Evolutionary conservation across 2,888 invertebrate species (phyloP).

Genomic region (Ectemnius cavifrons): DNA sequence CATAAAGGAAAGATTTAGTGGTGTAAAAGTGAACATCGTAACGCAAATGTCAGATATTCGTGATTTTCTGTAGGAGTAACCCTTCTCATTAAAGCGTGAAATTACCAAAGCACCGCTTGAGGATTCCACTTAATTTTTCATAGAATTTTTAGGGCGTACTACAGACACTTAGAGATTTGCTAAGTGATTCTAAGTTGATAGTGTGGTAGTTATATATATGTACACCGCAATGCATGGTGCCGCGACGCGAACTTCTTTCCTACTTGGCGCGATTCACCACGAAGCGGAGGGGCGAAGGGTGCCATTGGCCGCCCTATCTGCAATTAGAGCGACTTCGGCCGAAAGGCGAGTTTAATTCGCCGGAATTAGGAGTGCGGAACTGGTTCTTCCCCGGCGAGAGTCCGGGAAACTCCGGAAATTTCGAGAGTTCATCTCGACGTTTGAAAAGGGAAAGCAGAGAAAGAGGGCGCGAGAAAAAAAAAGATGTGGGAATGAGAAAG

Average conservation of each 20-base stretch:
- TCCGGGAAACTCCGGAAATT: conserved; percentile 58
- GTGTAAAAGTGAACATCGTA: too few species aligned
- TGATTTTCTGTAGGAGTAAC: too few species aligned
- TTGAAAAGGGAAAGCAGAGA: conserved; percentile 34
- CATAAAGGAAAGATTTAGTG: too few species aligned
- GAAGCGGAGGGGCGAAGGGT: neutral
- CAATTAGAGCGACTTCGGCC: conserved; percentile 58
- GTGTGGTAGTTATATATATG: neutral
- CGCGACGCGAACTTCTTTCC: neutral
- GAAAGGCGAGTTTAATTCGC: conserved; percentile 63
- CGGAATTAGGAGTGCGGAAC: conserved; percentile 64
- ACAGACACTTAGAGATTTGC: too few species aligned
- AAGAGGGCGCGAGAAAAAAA: conserved; percentile 30
- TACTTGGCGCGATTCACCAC: too few species aligned
- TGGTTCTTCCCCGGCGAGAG: conserved; percentile 39
- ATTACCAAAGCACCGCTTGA: too few species aligned
- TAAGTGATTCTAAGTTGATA: too few species aligned
- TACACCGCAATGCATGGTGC: too few species aligned
- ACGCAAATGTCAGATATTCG: too few species aligned
- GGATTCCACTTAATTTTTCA: too few species aligned
- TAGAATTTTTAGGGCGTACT: too few species aligned
- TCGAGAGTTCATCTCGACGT: conserved; percentile 54
- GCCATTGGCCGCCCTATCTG: conserved; percentile 41
- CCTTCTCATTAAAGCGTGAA: neutral
- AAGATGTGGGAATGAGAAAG: conserved; percentile 23